These are phyloP conservation scores for Saccopteryx bilineata DNA, from an alignment of 2,113 vertebrate species.

Conservation along the genomic window DNA sequence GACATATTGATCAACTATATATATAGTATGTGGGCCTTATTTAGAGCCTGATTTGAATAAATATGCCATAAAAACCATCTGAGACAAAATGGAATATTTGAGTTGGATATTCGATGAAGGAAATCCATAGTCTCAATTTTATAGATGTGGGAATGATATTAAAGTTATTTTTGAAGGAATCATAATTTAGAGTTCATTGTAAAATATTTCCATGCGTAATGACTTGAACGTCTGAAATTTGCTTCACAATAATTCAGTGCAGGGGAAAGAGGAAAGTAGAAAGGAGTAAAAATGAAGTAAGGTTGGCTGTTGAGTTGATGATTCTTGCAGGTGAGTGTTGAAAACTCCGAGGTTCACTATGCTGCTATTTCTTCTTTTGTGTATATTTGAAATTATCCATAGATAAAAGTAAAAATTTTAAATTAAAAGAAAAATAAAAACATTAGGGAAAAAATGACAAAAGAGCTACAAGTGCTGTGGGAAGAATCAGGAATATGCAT, in stretches of 20 bases:
- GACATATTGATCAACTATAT: background rate
- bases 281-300: background rate
- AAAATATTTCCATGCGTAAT: conserved; percentile 14
- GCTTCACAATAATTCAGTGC: background rate
- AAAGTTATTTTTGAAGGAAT: conserved; percentile 1
- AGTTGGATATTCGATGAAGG: conserved; percentile 2
- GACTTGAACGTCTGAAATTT: background rate
- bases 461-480: background rate
- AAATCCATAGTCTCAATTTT: background rate
- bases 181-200: conserved; percentile 45
- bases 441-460: background rate
- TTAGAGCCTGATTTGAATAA: conserved; percentile 18
- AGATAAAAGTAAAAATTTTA: background rate
- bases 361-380: background rate
- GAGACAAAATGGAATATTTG: background rate
- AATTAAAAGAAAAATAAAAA: background rate
- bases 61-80: background rate
- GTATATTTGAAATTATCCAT: background rate
- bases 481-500: background rate
- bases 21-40: background rate
- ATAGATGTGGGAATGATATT: background rate
- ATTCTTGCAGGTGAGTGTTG: background rate
- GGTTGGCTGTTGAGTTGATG: accelerated
- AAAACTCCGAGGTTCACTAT: background rate
- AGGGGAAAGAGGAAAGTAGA: background rate